Evolutionary conservation across 2,888 invertebrate species (phyloP), one percentile per base, ranked within the genome.

Genomic region (Minunthozetes semirufus): DNA sequence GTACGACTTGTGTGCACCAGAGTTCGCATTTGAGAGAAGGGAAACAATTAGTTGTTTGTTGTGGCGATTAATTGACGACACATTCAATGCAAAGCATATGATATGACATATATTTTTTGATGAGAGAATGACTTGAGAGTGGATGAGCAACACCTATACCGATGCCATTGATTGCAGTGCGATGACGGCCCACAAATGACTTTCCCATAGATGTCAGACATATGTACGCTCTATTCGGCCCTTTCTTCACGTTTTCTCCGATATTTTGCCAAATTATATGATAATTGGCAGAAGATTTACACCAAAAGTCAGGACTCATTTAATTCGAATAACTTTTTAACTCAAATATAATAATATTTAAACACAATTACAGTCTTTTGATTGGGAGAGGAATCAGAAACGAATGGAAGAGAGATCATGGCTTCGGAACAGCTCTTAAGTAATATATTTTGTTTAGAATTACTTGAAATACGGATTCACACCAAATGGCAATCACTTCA

Each of bases 1-100:
- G 70, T 70, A 70, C 25, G 70, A 70, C 22, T 61, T 48, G 25
- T 70, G 70, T 70, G 70, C 70, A 70, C 70, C 70, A 70, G 48
- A 66, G 63, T 38, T 27, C 17, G 8, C 17, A 61, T 33, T n/a
- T 25, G 19, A 50, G 17, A 50, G 25, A 56, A 13, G 22, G 59
- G 59, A 11, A 59, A 59, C 59, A 25, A 25, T 56, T n/a, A n/a
- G n/a, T n/a, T n/a, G n/a, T n/a, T n/a, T 27, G 59, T 27, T 59
- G 22, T 59, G 25, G 56, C 25, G 13, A 56, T 56, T n/a, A 15
- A 59, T 59, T 17, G 50, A 50, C 27, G 27, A 50, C n/a, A 27
- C 27, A 29, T 33, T 33, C 8, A 8, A 56, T 56, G 33, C 8
- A 66, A 42, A 66, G n/a, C 33, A 66, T 66, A 66, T 66, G 63